Conservation (phyloP, 2,113 vertebrate genomes). For the Artemisiospiza belli region DNA sequence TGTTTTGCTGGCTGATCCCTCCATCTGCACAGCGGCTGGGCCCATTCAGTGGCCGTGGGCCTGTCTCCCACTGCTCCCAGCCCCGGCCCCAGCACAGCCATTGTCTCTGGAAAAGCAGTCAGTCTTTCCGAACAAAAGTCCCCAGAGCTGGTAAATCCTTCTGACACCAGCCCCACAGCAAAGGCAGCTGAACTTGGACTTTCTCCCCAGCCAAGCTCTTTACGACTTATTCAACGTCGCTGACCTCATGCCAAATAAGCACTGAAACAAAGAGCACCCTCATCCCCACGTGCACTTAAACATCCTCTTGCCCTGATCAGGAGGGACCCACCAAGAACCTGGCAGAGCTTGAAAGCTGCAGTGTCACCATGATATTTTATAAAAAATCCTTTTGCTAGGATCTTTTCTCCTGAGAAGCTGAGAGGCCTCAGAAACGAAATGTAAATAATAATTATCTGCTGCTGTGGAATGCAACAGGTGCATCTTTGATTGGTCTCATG, state of each 20-base stretch:
- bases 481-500: no score
- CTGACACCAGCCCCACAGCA: slow-evolving; percentile 70
- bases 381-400: no score
- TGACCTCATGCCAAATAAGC: slow-evolving; percentile 51
- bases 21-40: slow-evolving; percentile 72
- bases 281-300: background rate
- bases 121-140: slow-evolving; percentile 75
- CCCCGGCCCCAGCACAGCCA: slow-evolving; percentile 21
- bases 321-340: background rate
- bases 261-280: background rate
- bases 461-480: no score
- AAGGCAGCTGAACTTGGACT: slow-evolving; percentile 69
- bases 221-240: slow-evolving; percentile 23
- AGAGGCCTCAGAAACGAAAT: no score
- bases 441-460: no score
- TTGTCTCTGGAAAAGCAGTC: slow-evolving; percentile 73
- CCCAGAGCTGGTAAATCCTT: slow-evolving; percentile 77
- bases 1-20: slow-evolving; percentile 75
- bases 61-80: slow-evolving; percentile 10
- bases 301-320: background rate
- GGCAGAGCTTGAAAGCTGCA: background rate
- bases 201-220: background rate
- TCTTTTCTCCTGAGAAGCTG: no score
- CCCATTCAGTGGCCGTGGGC: slow-evolving; percentile 49
- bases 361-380: no score